Base-by-base conservation (phyloP, 2,888 invertebrate genomes). In the Stenodera caucasica region DNA sequence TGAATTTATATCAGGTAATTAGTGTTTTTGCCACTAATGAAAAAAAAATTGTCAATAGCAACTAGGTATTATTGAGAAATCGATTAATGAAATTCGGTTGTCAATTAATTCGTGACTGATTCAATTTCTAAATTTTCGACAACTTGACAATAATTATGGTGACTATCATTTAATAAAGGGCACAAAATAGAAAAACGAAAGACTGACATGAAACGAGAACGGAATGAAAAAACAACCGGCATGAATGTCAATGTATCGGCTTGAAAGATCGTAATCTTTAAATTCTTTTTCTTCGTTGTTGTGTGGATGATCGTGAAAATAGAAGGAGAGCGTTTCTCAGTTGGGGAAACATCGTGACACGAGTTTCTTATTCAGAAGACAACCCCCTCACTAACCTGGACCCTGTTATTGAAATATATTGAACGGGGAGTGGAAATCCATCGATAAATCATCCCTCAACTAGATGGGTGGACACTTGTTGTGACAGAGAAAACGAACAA, bases 381-480 rank as follows among this genome's bases (percentile, higher is more conserved):
- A 57, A n/a, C 6, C 40, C 12, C 21, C 21, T 18, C 21, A 58
- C 63, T 66, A 62, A 58, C 63, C 64, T 63, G 61, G 58, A 66
- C 67, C 64, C 64, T 52, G 66, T 67, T 67, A 67, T 67, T 67
- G 67, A 67, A 67, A 67, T 67, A 67, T 67, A 67, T 67, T 65
- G 67, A 63, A 57, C 57, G 64, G 65, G 63, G 64, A 66, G 67
- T n/a, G n/a, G 61, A 67, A 66, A 67, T 65, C 67, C 60, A 66
- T 67, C 67, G 66, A 69, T 69, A 69, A 69, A 69, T 69, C 69
- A 69, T 69, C 59, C 64, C 50, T 51, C 58, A 64, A 69, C 62
- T 64, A 60, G 65, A 68, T 67, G 69, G 69, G 67, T 69, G 69
- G 69, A 69, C 69, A 65, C 63, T 67, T 68, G 65, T 62, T 65